Evolutionary conservation across 2,113 vertebrate species (phyloP), one percentile per base, ranked within the genome.

Genomic region (Rhinolophus sinicus): DNA sequence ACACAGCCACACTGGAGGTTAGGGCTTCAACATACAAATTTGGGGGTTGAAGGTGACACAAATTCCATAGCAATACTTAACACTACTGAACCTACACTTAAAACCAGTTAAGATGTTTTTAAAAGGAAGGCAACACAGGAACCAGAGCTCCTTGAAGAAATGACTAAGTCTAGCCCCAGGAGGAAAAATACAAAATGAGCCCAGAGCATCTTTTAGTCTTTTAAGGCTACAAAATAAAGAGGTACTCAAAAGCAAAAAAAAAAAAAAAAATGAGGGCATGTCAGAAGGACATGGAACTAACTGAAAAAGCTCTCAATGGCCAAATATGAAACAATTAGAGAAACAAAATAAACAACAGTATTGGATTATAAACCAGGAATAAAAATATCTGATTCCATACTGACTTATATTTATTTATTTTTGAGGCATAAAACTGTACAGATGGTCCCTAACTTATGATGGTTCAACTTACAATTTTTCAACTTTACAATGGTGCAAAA

Each of bases 271-370:
- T 38, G 11, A 33, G 13, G 18, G 5, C 47, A 73, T 10, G 16
- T 81, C 38, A 26, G 56, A 75, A 83, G 58, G 77, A 52, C 56
- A 65, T 4, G 19, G 15, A 80, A 76, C 26, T 87, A 90, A 69
- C 9, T 52, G 50, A 87, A 56, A 75, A 54, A 40, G 30, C 22
- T 70, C 14, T 50, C 38, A 22, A 24, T 38, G 50, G 40, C 60
- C 60, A 50, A 94, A 90, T 22, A 60, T 84, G 33, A 73, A 96
- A 54, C 4, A 83, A 69, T 88, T 62, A 84, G 16, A 93, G n/a
- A 33, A 83, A 88, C 6, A 88, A 93, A 88, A 77, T 80, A 73
- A 87, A 56, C 33, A 58, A 58, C 4, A 73, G 33, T 64, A 83
- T 56, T 76, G 12, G 26, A 69, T 72, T 83, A 88, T n/a, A 78